Conservation (phyloP, 1,140 invertebrate genomes). For the Cydia fagiglandana region DNA sequence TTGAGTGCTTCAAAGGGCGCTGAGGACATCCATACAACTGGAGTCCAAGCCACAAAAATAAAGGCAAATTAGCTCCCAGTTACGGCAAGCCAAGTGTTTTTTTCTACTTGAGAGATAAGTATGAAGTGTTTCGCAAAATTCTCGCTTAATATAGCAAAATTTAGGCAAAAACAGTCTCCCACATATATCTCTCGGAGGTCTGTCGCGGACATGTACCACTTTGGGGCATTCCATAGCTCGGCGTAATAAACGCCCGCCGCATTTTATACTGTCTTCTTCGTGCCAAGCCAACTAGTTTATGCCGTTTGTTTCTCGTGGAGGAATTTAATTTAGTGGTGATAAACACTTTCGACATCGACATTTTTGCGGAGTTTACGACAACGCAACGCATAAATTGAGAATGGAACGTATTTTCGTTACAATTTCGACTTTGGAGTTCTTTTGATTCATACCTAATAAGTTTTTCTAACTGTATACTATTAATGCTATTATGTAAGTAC, state of each 20-base stretch:
- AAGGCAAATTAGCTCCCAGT: too few species aligned
- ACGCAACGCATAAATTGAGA: neutral
- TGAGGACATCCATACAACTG: neutral
- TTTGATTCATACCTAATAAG: neutral
- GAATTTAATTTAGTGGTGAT: constrained; percentile 27
- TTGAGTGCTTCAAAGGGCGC: neutral
- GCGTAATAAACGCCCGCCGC: constrained; percentile 16
- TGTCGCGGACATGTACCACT: constrained; percentile 20
- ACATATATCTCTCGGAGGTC: constrained; percentile 16
- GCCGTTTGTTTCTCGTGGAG: constrained; percentile 17
- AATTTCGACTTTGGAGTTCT: neutral
- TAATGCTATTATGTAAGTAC: too few species aligned
- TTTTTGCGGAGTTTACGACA: neutral
- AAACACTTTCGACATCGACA: constrained; percentile 1
- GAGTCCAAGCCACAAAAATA: too few species aligned
- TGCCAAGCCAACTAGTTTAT: constrained; percentile 30
- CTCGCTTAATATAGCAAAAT: constrained; percentile 8
- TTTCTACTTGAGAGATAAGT: neutral
- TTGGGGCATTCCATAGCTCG: constrained; percentile 26
- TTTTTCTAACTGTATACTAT: neutral
- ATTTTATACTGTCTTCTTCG: constrained; percentile 28
- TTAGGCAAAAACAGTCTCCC: constrained; percentile 12
- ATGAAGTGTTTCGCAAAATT: neutral
- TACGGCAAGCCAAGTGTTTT: too few species aligned
- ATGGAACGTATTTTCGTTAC: neutral